phyloP scores from a whole-genome alignment of 2,113 vertebrate genomes.

The Brevimyrus niger region DNA sequence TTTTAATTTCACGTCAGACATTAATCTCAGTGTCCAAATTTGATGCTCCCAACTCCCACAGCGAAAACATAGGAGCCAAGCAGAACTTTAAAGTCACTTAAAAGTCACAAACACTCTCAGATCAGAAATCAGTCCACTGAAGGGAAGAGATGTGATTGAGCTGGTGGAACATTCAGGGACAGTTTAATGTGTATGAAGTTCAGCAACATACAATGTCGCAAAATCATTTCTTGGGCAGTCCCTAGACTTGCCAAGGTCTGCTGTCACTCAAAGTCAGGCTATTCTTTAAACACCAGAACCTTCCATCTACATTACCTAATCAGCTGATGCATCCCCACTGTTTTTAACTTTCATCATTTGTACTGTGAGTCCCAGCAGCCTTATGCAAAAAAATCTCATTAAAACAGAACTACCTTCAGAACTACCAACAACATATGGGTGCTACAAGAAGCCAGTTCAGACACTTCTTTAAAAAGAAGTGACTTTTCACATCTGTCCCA shows the following conservation, averaged over 20 bases:
- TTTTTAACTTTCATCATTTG: slow-evolving; percentile 21
- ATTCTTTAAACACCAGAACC: slow-evolving; percentile 3
- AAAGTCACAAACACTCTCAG: background rate
- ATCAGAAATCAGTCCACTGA: background rate
- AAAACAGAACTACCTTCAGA: slow-evolving; percentile 57
- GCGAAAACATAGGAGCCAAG: background rate
- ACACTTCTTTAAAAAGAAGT: slow-evolving; percentile 56
- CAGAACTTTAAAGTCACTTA: background rate
- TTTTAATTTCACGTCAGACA: background rate
- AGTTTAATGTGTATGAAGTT: background rate
- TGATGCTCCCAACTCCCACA: background rate
- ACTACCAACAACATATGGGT: slow-evolving; percentile 46
- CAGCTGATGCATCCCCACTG: slow-evolving; percentile 19
- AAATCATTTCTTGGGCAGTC: background rate
- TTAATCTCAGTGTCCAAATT: background rate
- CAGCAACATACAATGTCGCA: background rate
- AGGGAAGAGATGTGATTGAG: background rate
- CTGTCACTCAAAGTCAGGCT: background rate
- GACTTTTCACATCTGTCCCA: slow-evolving; percentile 49
- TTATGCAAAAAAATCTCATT: slow-evolving; percentile 64
- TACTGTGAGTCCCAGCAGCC: slow-evolving; percentile 44
- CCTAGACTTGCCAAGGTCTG: slow-evolving; percentile 4
- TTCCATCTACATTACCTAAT: slow-evolving; percentile 4
- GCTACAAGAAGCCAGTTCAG: slow-evolving; percentile 59
- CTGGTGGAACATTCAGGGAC: background rate